These are phyloP conservation scores for Poecilia velifera DNA, from an alignment of 2,797 vertebrate species.

Conservation along the genomic window DNA sequence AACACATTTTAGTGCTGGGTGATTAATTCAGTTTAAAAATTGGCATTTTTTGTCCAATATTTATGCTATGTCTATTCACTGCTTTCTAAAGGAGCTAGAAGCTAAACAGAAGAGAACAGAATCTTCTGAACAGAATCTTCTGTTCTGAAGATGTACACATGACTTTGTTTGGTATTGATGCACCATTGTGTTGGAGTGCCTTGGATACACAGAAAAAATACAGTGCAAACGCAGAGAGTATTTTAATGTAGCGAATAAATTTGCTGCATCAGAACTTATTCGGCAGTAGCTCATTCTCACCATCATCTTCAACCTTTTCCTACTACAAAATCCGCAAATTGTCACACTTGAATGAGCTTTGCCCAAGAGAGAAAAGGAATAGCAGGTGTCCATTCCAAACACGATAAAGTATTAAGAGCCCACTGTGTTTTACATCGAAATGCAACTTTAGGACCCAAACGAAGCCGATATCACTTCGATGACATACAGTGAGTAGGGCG, in stretches of 20 bases:
- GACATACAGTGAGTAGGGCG: constrained; percentile 32
- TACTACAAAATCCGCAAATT: not conserved
- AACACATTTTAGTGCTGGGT: not conserved
- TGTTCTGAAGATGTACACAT: no score
- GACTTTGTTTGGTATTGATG: not conserved
- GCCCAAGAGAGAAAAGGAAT: not conserved
- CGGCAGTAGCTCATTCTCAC: not conserved
- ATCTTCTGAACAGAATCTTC: no score
- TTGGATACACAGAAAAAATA: not conserved
- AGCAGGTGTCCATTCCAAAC: not conserved
- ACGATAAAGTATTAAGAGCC: not conserved
- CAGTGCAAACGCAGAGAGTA: no score
- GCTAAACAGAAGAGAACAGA: no score
- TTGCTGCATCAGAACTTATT: not conserved
- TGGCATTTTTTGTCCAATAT: not conserved
- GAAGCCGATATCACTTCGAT: constrained; percentile 48
- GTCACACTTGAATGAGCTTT: not conserved
- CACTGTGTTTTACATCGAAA: constrained; percentile 12
- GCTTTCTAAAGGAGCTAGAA: not conserved
- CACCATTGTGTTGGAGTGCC: not conserved
- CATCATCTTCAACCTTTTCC: not conserved
- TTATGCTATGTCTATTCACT: not conserved
- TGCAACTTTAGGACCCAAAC: constrained; percentile 10
- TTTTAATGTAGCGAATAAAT: not conserved
- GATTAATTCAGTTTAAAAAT: not conserved